Evolutionary conservation across 1,140 invertebrate genomes (phyloP).

Genomic region (Orussus abietinus): DNA sequence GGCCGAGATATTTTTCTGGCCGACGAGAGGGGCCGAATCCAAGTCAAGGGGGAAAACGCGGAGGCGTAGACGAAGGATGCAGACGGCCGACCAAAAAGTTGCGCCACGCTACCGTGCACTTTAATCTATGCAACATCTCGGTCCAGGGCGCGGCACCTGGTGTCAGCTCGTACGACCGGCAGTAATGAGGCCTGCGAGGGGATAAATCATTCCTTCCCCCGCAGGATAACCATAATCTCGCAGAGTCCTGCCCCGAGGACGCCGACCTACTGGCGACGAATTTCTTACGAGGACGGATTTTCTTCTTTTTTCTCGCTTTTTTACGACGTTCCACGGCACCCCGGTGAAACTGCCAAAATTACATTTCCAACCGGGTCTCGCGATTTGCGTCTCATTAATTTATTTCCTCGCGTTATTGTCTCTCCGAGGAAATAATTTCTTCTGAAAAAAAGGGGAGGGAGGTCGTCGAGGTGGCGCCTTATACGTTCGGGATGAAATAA

Average conservation of each 20-base stretch:
- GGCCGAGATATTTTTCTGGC: too few species aligned
- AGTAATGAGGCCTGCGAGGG: slow-evolving; percentile 46
- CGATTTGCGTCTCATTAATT: too few species aligned
- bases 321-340: background rate
- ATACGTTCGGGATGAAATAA: too few species aligned
- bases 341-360: background rate
- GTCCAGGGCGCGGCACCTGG: slow-evolving; percentile 41
- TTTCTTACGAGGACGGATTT: background rate
- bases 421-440: too few species aligned
- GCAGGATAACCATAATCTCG: slow-evolving; percentile 46
- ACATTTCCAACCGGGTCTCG: background rate
- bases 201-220: slow-evolving; percentile 46
- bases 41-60: too few species aligned
- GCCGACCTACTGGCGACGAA: slow-evolving; percentile 12
- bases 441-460: too few species aligned
- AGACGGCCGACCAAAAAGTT: too few species aligned
- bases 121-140: slow-evolving; percentile 31
- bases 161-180: slow-evolving; percentile 39
- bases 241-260: slow-evolving; percentile 30
- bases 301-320: slow-evolving; percentile 7
- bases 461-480: too few species aligned
- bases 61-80: too few species aligned
- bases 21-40: too few species aligned
- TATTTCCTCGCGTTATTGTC: too few species aligned
- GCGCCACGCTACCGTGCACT: slow-evolving; percentile 11